Base-by-base conservation (phyloP, 2,797 vertebrate genomes). In the Neopelma chrysocephalum region DNA sequence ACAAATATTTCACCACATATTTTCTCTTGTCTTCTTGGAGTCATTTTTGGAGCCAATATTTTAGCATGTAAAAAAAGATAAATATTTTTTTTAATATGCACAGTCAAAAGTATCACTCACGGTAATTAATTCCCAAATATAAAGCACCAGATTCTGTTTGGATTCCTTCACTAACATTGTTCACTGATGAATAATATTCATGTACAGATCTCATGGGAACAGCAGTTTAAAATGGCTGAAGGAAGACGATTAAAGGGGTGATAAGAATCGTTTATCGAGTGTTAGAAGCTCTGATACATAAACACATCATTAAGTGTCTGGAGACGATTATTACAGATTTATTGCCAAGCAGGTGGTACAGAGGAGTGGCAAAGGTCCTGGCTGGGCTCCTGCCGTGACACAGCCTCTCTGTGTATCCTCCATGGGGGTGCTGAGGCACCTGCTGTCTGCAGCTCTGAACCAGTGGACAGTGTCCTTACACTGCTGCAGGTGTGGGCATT, bases 111-210 rank as follows among this genome's bases (percentile, higher is more conserved):
- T 61, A 76, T 40, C 17, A 50, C 10, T 21, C 4, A 4, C 15
- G 34, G 29, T 79, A 95, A 95, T 89, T 89, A 81, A 92, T 88
- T 81, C 48, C 64, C 32, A 76, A 42, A 69, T 54, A 81, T 29
- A 88, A 91, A 90, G 65, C 10, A 75, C 25, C 38, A 86, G 62
- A 87, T 82, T 90, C 66, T 62, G 13, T 60, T 95, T 73, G 40
- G 34, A 64, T 87, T 92, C 56, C 53, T 96, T 80, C 51, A 66
- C 36, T 93, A 72, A 58, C 20, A 57, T 83, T 91, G 82, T 75
- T 93, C 58, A 62, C 45, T 57, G 48, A 69, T 62, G 21, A 82
- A 90, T 79, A 89, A 87, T 87, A 85, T 65, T 71, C 10, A 38
- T 81, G 80, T 80, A 80, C 48, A 82, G 61, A 50, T 61, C 84